Conservation (phyloP, 2,888 invertebrate species). For the Apomyelois bistriatella region DNA sequence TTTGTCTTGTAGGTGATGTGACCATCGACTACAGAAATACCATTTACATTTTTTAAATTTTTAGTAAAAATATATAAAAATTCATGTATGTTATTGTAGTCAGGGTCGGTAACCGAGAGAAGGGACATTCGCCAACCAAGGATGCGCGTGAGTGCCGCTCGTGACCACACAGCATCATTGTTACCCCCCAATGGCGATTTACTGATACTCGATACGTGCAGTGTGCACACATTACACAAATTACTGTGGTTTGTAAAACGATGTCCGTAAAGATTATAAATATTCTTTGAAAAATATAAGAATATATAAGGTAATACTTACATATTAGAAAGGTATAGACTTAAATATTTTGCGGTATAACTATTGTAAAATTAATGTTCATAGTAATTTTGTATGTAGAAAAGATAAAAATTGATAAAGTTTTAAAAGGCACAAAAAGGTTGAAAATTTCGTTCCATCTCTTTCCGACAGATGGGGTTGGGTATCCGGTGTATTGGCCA, state of each 20-base stretch:
- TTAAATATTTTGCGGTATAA: no score
- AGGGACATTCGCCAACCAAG: conserved; percentile 61
- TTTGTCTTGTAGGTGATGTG: no score
- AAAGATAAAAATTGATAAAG: no score
- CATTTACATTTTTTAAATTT: background rate
- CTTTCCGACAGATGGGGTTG: no score
- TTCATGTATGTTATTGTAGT: conserved; percentile 30
- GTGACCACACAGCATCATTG: conserved; percentile 52
- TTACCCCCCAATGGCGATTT: conserved; percentile 38
- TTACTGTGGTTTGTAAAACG: conserved; percentile 22
- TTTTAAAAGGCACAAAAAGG: no score
- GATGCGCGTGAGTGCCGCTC: conserved; percentile 62
- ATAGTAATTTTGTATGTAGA: no score
- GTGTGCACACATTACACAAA: conserved; percentile 5
- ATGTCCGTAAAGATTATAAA: conserved; percentile 13
- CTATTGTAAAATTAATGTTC: no score
- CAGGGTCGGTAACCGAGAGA: conserved; percentile 65
- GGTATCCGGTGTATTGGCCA: no score
- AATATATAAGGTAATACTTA: no score
- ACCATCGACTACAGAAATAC: no score
- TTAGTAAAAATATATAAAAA: background rate
- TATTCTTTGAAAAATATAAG: background rate
- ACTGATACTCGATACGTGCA: conserved; percentile 29
- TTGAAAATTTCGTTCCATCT: no score
- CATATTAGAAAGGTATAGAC: no score